phyloP scores from a whole-genome alignment of 2,797 vertebrate genomes.

The Channa striata region DNA sequence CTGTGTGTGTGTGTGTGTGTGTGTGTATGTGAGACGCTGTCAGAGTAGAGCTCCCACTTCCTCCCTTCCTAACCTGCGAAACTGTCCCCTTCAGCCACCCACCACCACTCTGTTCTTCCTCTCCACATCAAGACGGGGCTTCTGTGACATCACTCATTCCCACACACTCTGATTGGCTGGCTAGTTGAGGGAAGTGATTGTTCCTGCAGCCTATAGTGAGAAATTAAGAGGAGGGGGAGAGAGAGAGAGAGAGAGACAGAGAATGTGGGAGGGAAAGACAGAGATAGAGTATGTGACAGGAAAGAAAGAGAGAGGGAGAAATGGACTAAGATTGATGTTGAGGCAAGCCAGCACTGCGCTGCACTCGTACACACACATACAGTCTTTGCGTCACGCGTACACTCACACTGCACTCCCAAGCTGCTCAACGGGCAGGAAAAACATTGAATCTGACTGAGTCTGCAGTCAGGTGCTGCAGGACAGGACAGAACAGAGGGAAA shows the following conservation, averaged over 20 bases:
- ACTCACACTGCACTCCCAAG: constrained; percentile 71
- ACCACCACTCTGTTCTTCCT: constrained; percentile 56
- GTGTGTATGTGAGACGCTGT: constrained; percentile 47
- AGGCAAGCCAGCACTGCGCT: constrained; percentile 74
- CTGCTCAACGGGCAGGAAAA: constrained; percentile 78
- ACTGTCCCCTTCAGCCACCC: constrained; percentile 59
- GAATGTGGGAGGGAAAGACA: constrained; percentile 47
- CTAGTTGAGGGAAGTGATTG: constrained; percentile 79
- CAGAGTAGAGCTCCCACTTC: constrained; percentile 51
- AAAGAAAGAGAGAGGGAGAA: constrained; percentile 46
- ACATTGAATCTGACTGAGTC: constrained; percentile 66
- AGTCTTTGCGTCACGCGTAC: constrained; percentile 59
- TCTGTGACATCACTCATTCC: constrained; percentile 87
- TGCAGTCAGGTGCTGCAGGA: constrained; percentile 66
- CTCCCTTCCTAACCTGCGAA: constrained; percentile 65
- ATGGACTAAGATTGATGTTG: constrained; percentile 73
- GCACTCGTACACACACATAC: constrained; percentile 40
- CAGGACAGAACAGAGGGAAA: constrained; percentile 56
- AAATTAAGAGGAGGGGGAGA: constrained; percentile 63
- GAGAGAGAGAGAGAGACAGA: constrained; percentile 38
- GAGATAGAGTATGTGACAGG: constrained; percentile 33
- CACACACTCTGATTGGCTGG: constrained; percentile 81
- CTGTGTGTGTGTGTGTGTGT: constrained; percentile 19
- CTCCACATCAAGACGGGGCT: constrained; percentile 75
- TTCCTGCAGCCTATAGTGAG: constrained; percentile 78